Evolutionary conservation across 2,888 invertebrate genomes (phyloP).

Genomic region (Idaea dimidiata): DNA sequence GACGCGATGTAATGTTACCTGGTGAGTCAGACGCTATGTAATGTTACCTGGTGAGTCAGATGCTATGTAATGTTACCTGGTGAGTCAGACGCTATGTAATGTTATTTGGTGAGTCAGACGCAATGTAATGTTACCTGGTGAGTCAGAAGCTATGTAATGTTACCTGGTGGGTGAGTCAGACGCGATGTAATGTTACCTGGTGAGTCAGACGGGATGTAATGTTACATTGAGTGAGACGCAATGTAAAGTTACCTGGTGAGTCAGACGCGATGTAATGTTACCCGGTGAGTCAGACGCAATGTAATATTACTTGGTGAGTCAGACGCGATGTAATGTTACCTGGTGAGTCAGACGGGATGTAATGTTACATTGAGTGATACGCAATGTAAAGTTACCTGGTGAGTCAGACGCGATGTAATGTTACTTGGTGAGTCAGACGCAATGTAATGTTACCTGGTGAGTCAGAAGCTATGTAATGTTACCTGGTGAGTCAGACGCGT

Average conservation of each 20-base stretch:
- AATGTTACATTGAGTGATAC: no score
- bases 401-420: slow-evolving; percentile 66
- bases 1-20: slow-evolving; percentile 66
- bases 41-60: slow-evolving; percentile 68
- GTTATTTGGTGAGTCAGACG: slow-evolving; percentile 71
- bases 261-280: slow-evolving; percentile 63
- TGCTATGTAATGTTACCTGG: slow-evolving; percentile 66
- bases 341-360: slow-evolving; percentile 70
- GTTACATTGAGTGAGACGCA: no score
- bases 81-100: slow-evolving; percentile 66
- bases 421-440: slow-evolving; percentile 71
- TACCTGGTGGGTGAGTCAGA: slow-evolving; percentile 74
- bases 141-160: slow-evolving; percentile 56
- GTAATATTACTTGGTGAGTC: slow-evolving; percentile 69
- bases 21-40: slow-evolving; percentile 69
- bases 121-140: slow-evolving; percentile 68
- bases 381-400: slow-evolving; percentile 72
- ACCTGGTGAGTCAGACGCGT: slow-evolving; percentile 74
- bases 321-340: slow-evolving; percentile 66
- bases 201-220: slow-evolving; percentile 69
- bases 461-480: slow-evolving; percentile 47
- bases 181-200: slow-evolving; percentile 69
- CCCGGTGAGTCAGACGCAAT: slow-evolving; percentile 72
- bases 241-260: slow-evolving; percentile 72
- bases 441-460: slow-evolving; percentile 68